These are phyloP conservation scores for Cerastoderma edule DNA, from an alignment of 2,888 invertebrate species.

Conservation along the genomic window DNA sequence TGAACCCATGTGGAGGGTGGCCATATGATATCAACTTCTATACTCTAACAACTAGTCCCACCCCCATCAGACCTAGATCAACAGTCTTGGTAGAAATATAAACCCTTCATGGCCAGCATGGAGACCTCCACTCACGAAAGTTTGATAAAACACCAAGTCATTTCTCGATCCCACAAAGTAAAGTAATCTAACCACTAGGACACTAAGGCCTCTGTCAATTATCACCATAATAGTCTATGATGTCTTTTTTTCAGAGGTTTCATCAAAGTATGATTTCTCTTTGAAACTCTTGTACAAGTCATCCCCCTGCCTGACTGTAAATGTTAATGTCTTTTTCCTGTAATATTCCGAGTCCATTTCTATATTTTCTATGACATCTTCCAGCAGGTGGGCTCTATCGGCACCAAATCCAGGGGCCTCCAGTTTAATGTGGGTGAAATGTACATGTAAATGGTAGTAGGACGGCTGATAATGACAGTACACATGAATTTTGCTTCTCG, in stretches of 20 bases:
- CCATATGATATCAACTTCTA: too few relatives aligned
- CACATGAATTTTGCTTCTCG: constrained; percentile 88
- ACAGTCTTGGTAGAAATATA: too few relatives aligned
- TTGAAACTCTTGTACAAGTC: constrained; percentile 86
- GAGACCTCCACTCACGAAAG: too few relatives aligned
- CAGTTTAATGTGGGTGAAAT: constrained; percentile 89
- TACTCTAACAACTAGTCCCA: too few relatives aligned
- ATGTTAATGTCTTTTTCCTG: constrained; percentile 91
- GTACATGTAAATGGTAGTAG: constrained; percentile 98
- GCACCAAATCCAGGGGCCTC: constrained; percentile 88
- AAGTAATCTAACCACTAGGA: too few relatives aligned
- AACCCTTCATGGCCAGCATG: too few relatives aligned
- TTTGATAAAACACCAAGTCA: too few relatives aligned
- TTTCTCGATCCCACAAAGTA: too few relatives aligned
- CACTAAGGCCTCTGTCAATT: too few relatives aligned
- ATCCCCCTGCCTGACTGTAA: constrained; percentile 91
- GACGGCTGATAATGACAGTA: constrained; percentile 98
- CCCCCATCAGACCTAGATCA: too few relatives aligned
- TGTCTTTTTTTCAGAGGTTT: background rate
- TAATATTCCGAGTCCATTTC: constrained; percentile 93
- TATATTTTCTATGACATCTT: constrained; percentile 95
- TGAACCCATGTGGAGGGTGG: too few relatives aligned
- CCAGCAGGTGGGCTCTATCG: constrained; percentile 94
- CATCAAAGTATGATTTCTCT: constrained; percentile 61
- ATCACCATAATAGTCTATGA: too few relatives aligned